Conservation (phyloP, 2,888 invertebrate species). For the Microctonus aethiopoides region DNA sequence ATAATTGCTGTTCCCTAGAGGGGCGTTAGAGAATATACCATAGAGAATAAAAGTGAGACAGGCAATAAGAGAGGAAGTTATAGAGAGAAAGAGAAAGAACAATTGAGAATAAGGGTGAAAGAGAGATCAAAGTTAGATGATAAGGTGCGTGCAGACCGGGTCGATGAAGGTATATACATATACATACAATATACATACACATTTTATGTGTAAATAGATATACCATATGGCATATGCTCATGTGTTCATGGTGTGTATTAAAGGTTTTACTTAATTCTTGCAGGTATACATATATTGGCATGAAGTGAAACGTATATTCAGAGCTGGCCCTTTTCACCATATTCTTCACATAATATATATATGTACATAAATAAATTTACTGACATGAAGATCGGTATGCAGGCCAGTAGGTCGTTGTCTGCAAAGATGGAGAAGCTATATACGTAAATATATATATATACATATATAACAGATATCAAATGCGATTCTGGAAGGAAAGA, state of each 20-base stretch:
- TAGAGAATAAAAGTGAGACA: neutral
- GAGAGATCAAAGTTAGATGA: conserved; percentile 43
- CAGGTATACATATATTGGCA: conserved; percentile 20
- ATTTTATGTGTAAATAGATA: conserved; percentile 20
- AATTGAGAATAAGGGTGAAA: conserved; percentile 30
- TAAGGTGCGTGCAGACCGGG: conserved; percentile 43
- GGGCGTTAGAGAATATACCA: conserved; percentile 9
- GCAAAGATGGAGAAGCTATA: conserved; percentile 4
- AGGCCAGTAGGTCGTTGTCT: conserved; percentile 60
- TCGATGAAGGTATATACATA: conserved; percentile 39
- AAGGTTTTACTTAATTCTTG: neutral
- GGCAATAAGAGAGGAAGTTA: conserved; percentile 26
- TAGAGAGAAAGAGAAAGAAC: conserved; percentile 33
- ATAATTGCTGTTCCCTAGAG: conserved; percentile 42
- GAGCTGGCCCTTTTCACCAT: conserved; percentile 26
- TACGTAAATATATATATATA: too few species aligned
- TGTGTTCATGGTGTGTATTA: neutral
- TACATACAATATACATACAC: too few species aligned
- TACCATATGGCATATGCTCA: neutral
- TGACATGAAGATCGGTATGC: conserved; percentile 51
- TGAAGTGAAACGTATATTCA: too few species aligned
- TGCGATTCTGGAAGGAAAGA: neutral
- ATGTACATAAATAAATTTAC: neutral
- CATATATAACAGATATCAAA: neutral
- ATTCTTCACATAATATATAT: too few species aligned